Percentiles rank a stretch among this genome's conserved stretches.
phyloP scores from a whole-genome alignment of 1,140 invertebrate species.

The Geopemphigus sp. region DNA sequence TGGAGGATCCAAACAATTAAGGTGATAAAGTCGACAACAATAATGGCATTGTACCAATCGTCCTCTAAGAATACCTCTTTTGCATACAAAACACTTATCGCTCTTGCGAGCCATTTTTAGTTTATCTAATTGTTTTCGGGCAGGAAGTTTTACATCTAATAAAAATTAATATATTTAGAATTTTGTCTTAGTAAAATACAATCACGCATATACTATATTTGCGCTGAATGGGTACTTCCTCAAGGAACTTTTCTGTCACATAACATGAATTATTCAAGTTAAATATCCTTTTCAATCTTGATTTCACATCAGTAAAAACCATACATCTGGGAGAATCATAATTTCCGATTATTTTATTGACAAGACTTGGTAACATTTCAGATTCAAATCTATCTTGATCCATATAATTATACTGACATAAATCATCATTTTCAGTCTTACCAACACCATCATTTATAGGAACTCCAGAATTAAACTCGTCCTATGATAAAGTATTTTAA shows the following conservation, averaged over 20 bases:
- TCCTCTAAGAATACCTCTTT: conserved; percentile 27
- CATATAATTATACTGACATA: not conserved
- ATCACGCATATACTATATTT: conserved; percentile 5
- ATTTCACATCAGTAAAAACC: conserved; percentile 1
- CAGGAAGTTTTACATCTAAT: conserved; percentile 19
- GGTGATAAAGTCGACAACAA: conserved; percentile 84
- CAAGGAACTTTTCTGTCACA: not conserved
- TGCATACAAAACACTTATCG: conserved; percentile 29
- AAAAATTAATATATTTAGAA: not conserved
- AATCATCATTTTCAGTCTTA: not conserved
- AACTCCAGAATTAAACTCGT: not conserved
- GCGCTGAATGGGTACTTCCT: conserved; percentile 11
- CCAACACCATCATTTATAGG: not conserved
- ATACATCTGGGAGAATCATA: not conserved
- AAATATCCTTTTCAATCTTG: not conserved
- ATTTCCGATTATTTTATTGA: not conserved
- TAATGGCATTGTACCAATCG: conserved; percentile 71
- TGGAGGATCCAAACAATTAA: conserved; percentile 91
- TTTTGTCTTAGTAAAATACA: not conserved
- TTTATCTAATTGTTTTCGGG: conserved; percentile 31
- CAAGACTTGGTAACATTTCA: not conserved
- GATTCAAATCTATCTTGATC: not conserved
- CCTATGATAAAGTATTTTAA: conserved; percentile 6
- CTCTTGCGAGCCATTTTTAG: conserved; percentile 24
- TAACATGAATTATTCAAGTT: not conserved